Evolutionary conservation across 2,797 vertebrate species (phyloP), one percentile per base, ranked within the genome.

Genomic region (Gouania willdenowi): DNA sequence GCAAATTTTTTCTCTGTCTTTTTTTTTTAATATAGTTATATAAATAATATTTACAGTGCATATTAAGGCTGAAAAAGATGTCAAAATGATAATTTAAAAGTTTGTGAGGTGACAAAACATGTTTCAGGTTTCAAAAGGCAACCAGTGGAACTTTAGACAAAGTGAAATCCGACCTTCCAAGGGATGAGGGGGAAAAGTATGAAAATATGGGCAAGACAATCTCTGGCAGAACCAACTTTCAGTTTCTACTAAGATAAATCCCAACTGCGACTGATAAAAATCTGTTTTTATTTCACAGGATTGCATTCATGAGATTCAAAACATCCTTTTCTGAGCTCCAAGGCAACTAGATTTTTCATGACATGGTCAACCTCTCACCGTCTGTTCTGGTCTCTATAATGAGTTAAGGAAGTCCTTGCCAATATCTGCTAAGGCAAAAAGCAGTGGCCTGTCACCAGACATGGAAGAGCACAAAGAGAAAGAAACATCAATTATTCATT

Each of bases 51-150:
- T n/a, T n/a, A 14, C 13, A 14, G 13, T 24, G 29, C 41, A 77
- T n/a, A n/a, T n/a, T n/a, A n/a, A n/a, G n/a, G n/a, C n/a, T n/a
- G n/a, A n/a, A n/a, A n/a, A 58, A 74, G 77, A 79, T 73, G 81
- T 77, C 84, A 85, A 87, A 87, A 41, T 62, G 58, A n/a, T n/a
- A n/a, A n/a, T n/a, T 71, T 68, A 49, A 51, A 62, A 56, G 64
- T 66, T 33, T 34, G 45, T 65, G 71, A 64, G 39, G 47, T 79
- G 67, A 62, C 61, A 64, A 64, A 64, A 71, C 43, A 73, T 62
- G 59, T 30, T 59, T 40, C 11, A 22, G 79, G 73, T 10, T 8
- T 61, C 24, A 29, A 48, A 37, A 69, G 34, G 37, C 40, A 19
- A 13, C 10, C 34, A 36, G 54, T 17, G 38, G 26, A 43, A 37